phyloP scores from a whole-genome alignment of 2,797 vertebrate species.

The Coluber constrictor region DNA sequence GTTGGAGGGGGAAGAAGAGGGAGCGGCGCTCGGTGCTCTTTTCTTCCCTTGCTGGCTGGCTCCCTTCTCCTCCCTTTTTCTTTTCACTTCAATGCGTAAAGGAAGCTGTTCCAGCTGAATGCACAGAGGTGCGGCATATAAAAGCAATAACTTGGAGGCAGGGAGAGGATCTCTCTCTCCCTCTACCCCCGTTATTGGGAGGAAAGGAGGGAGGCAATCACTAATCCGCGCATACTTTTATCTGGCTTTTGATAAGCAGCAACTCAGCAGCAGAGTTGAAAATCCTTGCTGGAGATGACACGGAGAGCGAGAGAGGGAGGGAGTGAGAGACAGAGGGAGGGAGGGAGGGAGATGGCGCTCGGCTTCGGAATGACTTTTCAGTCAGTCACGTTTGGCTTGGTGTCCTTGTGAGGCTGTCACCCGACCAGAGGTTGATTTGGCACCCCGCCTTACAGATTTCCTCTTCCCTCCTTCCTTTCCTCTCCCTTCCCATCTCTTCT shows the following conservation, averaged over 20 bases:
- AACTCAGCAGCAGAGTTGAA: constrained; percentile 38
- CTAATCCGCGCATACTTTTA: constrained; percentile 28
- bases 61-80: constrained; percentile 61
- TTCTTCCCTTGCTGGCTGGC: constrained; percentile 28
- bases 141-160: constrained; percentile 53
- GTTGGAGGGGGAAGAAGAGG: constrained; percentile 3
- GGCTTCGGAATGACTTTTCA: neutral
- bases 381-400: constrained; percentile 37
- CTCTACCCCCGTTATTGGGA: constrained; percentile 17
- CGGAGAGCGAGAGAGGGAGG: constrained; percentile 2
- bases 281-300: constrained; percentile 40
- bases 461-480: constrained; percentile 4
- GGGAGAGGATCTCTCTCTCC: neutral
- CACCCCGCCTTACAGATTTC: constrained; percentile 36
- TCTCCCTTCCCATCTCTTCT: constrained; percentile 29
- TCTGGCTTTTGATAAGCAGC: constrained; percentile 6
- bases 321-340: neutral
- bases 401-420: constrained; percentile 57
- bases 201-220: constrained; percentile 32
- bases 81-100: constrained; percentile 62
- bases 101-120: constrained; percentile 62
- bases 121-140: constrained; percentile 51
- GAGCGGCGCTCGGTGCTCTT: constrained; percentile 14
- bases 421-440: constrained; percentile 55
- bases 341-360: neutral